Conservation (phyloP, 64 coral and sea anemone species). For the Porites australiensis region DNA sequence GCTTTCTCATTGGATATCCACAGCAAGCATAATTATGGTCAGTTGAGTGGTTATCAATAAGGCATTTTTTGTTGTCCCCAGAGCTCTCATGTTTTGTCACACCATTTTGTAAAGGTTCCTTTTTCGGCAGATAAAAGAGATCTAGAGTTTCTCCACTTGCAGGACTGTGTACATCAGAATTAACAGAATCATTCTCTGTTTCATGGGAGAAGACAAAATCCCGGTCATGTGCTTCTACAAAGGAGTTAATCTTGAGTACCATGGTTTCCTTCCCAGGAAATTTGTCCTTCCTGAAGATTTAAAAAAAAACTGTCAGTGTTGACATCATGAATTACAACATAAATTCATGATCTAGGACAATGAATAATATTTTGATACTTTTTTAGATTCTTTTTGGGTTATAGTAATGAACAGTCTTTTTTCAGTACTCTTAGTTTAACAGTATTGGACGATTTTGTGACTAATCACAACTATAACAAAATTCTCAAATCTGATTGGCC, state of each 20-base stretch:
- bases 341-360: not conserved
- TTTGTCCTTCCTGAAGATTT: not conserved
- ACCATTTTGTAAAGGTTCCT: not conserved
- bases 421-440: too few species aligned
- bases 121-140: not conserved
- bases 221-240: not conserved
- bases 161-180: not conserved
- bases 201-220: not conserved
- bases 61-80: not conserved
- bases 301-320: not conserved
- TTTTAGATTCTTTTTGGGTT: too few species aligned
- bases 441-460: too few species aligned
- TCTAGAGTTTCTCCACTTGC: not conserved
- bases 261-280: not conserved
- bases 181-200: not conserved
- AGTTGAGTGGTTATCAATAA: conserved; percentile 46
- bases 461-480: too few species aligned
- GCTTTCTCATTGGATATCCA: conserved; percentile 28
- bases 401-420: too few species aligned
- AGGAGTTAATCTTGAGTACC: not conserved
- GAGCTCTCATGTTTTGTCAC: not conserved
- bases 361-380: too few species aligned
- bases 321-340: not conserved
- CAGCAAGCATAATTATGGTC: conserved; percentile 43
- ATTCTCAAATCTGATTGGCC: too few species aligned